Conservation (phyloP, 2,797 vertebrate genomes). For the Xenops minutus region DNA sequence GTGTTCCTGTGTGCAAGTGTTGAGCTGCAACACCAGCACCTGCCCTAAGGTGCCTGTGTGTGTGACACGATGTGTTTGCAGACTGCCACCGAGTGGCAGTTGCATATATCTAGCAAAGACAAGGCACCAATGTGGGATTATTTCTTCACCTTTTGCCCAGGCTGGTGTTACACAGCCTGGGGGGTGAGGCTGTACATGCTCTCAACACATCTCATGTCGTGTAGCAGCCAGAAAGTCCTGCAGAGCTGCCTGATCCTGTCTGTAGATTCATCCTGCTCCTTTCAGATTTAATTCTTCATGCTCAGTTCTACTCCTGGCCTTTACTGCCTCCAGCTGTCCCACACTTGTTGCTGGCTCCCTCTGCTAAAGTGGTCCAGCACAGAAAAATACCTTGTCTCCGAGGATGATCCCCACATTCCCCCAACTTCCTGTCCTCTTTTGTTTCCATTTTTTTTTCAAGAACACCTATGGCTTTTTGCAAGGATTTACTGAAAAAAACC, state of each 20-base stretch:
- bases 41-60: background rate
- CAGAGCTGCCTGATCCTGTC: background rate
- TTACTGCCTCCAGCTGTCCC: background rate
- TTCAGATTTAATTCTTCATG: background rate
- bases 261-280: background rate
- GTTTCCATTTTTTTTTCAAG: background rate
- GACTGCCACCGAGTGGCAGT: slow-evolving; percentile 43
- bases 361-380: background rate
- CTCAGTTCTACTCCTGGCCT: background rate
- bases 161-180: background rate
- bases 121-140: background rate
- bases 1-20: background rate
- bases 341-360: background rate
- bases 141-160: background rate
- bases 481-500: background rate
- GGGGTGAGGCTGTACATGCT: accelerated
- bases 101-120: background rate
- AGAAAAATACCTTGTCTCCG: background rate
- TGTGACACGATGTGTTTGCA: background rate
- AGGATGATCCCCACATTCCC: no score
- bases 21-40: background rate
- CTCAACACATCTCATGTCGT: accelerated
- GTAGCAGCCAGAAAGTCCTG: background rate
- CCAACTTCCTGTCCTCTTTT: background rate
- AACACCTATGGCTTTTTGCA: background rate